Base-by-base conservation (phyloP, 2,797 vertebrate species). In the Lepus oiostolus region DNA sequence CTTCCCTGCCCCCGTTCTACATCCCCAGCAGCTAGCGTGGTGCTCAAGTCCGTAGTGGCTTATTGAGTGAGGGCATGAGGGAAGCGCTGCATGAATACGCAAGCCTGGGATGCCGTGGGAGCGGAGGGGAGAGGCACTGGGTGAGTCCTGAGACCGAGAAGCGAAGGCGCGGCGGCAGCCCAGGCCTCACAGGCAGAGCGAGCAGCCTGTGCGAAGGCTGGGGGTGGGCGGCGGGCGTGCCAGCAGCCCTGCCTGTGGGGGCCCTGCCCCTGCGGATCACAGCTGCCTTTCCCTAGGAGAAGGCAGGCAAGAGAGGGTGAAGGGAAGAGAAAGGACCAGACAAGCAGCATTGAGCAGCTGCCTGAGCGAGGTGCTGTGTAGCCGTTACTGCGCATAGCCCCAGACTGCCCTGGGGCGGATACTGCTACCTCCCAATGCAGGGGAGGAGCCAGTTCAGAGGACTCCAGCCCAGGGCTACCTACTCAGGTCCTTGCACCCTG, bases 371-470 rank as follows among this genome's bases (percentile, higher is more conserved):
- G 47, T 24, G 79, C 71, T 62, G 24, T 65, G 3, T 19, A 7
- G 9, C 60, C 30, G 42, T 9, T 28, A 5, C 16, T 12, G 24
- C 2, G 30, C 38, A 21, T 38, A n/a, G 72, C 35, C 21, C 22
- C 35, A 42, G 19, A 70, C 12, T 22, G 22, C n/a, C 22, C 62
- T 16, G 6, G 12, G 47, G 28, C 21, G 2, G 68, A 17, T 13
- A 14, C 62, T 47, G 0, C 10, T 28, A 13, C 24, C 60, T 28
- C 10, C 3, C 26, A 7, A 50, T 47, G 24, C 47, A 70, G 70
- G 7, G 14, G 42, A 0, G 0, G 21, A 26, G n/a, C 62, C 30
- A 54, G 35, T 13, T 10, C 26, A 47, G n/a, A 7, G 32, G 60
- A 13, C n/a, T 28, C 24, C 22, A 50, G 76, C 68, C 71, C 12